Base-by-base conservation (phyloP, 2,888 invertebrate species). In the Himalopsyche anomala region DNA sequence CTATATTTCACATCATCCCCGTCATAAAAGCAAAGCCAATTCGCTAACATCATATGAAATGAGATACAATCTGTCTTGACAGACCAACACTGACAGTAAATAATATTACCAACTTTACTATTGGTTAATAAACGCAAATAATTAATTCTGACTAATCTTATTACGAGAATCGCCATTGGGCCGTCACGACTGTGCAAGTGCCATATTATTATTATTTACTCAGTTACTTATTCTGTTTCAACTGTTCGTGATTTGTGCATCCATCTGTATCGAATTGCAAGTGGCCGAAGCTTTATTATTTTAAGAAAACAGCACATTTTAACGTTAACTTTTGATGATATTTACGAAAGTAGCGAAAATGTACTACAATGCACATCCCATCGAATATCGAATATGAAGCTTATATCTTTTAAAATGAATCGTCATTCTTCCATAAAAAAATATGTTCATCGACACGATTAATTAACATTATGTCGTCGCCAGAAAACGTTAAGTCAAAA, bases 91-190 rank as follows among this genome's bases (percentile, higher is more conserved):
- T 62, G 62, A 62, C 62, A 19, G 62, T 62, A 28, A 62, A 62
- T 62, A 62, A 19, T 62, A 62, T 62, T 62, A 11, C 19, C 4
- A 62, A 28, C 51, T 3, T 51, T 45, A 45, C 56, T 28, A 62
- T 40, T 81, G 42, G 62, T 56, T 45, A 15, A 51, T 81, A 69
- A 81, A 74, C 84, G 69, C 81, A 81, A 85, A 69, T 62, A 56
- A 85, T 85, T 85, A 85, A 81, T 85, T 69, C 74, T 69, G 84
- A 54, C 84, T 54, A 69, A 85, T 81, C 54, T 84, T 62, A 85
- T 85, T 81, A 81, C 69, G 62, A 69, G 81, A 62, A 85, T 81
- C 84, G 81, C 79, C 51, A 36, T 42, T 45, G 84, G 81, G 54
- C 69, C 69, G 81, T 81, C 84, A 85, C 84, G 84, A 85, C 69